phyloP scores from a whole-genome alignment of 1,140 invertebrate genomes.

The Sminthurides bifidus region DNA sequence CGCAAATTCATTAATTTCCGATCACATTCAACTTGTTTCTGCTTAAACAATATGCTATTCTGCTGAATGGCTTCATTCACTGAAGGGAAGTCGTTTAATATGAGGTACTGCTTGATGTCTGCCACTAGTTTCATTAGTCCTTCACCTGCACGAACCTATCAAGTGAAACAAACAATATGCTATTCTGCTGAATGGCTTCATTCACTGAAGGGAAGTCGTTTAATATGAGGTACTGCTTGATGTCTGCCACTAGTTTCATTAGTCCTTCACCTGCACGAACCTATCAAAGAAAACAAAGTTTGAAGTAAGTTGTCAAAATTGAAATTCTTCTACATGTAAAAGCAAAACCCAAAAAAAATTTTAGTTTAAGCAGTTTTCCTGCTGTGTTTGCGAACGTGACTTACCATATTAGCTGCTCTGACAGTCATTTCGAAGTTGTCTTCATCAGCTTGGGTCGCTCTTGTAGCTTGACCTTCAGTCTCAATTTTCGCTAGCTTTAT shows the following conservation, averaged over 20 bases:
- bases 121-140: conserved; percentile 91
- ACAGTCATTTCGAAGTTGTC: conserved; percentile 96
- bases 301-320: no score
- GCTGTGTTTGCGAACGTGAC: conserved; percentile 16
- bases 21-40: conserved; percentile 83
- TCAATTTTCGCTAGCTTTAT: conserved; percentile 87
- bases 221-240: conserved; percentile 90
- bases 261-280: conserved; percentile 87
- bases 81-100: conserved; percentile 91
- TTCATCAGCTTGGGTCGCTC: conserved; percentile 83
- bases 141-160: conserved; percentile 73
- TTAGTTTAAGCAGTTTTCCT: neutral
- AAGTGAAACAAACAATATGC: neutral
- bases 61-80: conserved; percentile 89
- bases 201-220: conserved; percentile 96
- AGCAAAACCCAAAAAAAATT: neutral
- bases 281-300: conserved; percentile 27
- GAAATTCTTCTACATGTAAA: conserved; percentile 9
- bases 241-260: conserved; percentile 91
- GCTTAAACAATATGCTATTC: conserved; percentile 76
- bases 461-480: conserved; percentile 72
- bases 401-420: conserved; percentile 79
- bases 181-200: conserved; percentile 74
- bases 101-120: conserved; percentile 92
- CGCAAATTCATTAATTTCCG: conserved; percentile 79